Evolutionary conservation across 2,888 invertebrate genomes (phyloP).

Genomic region (Polydrusus tereticollis): DNA sequence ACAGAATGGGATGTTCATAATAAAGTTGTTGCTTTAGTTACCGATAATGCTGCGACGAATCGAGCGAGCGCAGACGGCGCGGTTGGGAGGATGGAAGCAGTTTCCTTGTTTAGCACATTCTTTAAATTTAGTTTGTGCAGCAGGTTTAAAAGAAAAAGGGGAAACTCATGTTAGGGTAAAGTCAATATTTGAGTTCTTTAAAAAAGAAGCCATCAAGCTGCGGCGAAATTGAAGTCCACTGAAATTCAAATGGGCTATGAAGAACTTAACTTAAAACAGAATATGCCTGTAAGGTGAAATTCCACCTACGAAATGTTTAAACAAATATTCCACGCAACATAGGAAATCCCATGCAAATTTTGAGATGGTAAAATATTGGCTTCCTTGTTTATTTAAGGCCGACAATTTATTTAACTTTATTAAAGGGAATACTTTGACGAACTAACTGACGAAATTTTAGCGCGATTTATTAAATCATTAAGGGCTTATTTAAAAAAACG

Average conservation of each 20-base stretch:
- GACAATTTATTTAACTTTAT: no score
- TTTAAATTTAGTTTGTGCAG: conserved; percentile 12
- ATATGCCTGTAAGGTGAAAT: conserved; percentile 55
- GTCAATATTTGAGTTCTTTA: conserved; percentile 52
- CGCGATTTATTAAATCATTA: no score
- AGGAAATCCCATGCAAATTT: no score
- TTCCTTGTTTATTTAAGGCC: no score
- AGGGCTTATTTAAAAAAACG: no score
- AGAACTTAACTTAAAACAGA: conserved; percentile 55
- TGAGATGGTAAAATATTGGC: no score
- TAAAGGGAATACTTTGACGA: no score
- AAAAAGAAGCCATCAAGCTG: conserved; percentile 53
- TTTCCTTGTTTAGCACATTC: conserved; percentile 57
- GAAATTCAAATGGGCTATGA: conserved; percentile 45
- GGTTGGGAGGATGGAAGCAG: conserved; percentile 51
- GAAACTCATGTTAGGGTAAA: conserved; percentile 50
- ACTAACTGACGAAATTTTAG: no score
- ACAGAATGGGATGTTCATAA: conserved; percentile 51
- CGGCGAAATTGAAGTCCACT: conserved; percentile 50
- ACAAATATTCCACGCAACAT: no score
- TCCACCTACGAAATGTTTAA: conserved; percentile 19
- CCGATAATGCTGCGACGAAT: conserved; percentile 55
- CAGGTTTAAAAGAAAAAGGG: conserved; percentile 19
- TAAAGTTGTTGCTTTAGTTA: conserved; percentile 55
- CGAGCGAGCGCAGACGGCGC: conserved; percentile 55